Conservation (phyloP, 2,113 vertebrate species). For the Centrocercus urophasianus region DNA sequence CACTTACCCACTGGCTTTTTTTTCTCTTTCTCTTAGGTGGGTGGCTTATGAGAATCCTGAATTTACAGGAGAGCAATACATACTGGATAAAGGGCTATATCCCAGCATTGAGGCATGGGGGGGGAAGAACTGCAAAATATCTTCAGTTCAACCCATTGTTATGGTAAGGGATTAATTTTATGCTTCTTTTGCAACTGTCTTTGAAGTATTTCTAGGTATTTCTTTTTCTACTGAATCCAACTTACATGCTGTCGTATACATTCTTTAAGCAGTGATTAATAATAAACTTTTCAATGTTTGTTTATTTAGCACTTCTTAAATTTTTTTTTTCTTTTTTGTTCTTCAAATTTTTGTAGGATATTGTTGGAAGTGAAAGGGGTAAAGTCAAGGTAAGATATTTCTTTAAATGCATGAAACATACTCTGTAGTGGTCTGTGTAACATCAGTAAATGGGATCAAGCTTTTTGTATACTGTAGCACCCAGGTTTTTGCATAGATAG, state of each 20-base stretch:
- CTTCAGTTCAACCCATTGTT: slow-evolving; percentile 90
- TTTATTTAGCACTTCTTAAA: not conserved
- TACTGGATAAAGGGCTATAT: slow-evolving; percentile 93
- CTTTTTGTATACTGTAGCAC: not conserved
- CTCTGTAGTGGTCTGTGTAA: not conserved
- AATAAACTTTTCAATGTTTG: not conserved
- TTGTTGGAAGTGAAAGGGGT: slow-evolving; percentile 57
- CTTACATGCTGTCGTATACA: not conserved
- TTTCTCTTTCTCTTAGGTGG: slow-evolving; percentile 82
- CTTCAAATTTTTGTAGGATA: slow-evolving; percentile 73
- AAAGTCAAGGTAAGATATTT: slow-evolving; percentile 79
- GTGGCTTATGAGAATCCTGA: slow-evolving; percentile 91
- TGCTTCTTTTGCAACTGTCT: not conserved
- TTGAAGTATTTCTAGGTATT: not conserved
- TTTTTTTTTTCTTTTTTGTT: not conserved
- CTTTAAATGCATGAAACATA: not conserved
- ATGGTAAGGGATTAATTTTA: slow-evolving; percentile 81
- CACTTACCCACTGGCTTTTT: not conserved
- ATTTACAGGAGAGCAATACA: slow-evolving; percentile 91
- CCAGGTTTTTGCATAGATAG: not conserved
- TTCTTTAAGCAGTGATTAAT: not conserved
- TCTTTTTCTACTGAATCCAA: not conserved
- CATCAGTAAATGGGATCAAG: not conserved
- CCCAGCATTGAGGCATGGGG: slow-evolving; percentile 90
- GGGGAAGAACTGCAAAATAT: slow-evolving; percentile 83